phyloP scores from a whole-genome alignment of 2,888 invertebrate species.

The Dryocosmus kuriphilus region DNA sequence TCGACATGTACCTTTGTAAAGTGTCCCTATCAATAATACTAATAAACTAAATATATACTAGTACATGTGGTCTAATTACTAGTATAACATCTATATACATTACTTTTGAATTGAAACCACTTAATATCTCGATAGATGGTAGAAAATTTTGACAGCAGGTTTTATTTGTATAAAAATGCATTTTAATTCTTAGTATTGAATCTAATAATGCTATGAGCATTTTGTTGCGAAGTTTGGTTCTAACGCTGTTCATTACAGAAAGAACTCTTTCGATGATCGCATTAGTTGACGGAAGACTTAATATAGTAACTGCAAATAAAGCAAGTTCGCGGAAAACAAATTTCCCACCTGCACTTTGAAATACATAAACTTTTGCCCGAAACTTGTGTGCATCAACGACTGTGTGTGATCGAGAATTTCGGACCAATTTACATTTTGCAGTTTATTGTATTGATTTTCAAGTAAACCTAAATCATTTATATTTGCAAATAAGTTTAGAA shows the following conservation, averaged over 20 bases:
- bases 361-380: slow-evolving; percentile 45
- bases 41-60: too few relatives aligned
- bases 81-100: too few relatives aligned
- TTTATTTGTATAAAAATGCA: neutral
- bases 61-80: too few relatives aligned
- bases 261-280: slow-evolving; percentile 48
- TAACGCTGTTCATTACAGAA: slow-evolving; percentile 47
- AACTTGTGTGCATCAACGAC: slow-evolving; percentile 41
- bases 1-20: too few relatives aligned
- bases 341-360: slow-evolving; percentile 44
- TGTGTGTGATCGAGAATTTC: neutral
- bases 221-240: slow-evolving; percentile 46
- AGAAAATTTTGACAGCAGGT: neutral
- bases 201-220: slow-evolving; percentile 8
- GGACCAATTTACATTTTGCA: slow-evolving; percentile 44
- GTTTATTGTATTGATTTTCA: slow-evolving; percentile 45
- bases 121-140: neutral
- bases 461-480: slow-evolving; percentile 32
- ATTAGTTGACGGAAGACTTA: slow-evolving; percentile 45
- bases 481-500: slow-evolving; percentile 11
- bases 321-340: slow-evolving; percentile 42
- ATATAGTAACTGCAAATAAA: slow-evolving; percentile 40
- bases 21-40: too few relatives aligned
- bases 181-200: slow-evolving; percentile 5
- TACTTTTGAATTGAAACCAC: too few relatives aligned